Evolutionary conservation across 2,113 vertebrate species (phyloP).

Genomic region (Sinocyclocheilus anshuiensis): DNA sequence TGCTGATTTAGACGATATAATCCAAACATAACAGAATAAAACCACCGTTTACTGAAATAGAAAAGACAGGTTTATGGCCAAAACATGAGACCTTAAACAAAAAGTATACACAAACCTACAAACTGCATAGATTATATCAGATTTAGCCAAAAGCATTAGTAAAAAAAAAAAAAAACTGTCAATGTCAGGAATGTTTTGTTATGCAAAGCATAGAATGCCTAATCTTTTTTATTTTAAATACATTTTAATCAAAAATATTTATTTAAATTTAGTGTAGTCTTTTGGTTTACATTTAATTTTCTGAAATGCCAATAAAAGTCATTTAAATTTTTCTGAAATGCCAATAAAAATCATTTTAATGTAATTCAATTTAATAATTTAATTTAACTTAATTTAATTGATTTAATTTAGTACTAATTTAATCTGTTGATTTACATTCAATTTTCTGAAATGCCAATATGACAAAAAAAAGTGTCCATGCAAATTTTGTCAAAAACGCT

Average conservation of each 20-base stretch:
- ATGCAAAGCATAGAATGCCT: background rate
- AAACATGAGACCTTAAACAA: background rate
- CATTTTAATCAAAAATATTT: background rate
- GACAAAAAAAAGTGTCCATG: background rate
- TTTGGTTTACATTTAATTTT: background rate
- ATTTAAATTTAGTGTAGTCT: no score
- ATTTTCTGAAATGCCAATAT: background rate
- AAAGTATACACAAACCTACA: background rate
- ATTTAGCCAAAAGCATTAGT: background rate
- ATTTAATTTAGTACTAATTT: background rate
- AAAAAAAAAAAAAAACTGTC: no score
- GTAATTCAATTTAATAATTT: background rate
- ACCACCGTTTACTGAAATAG: background rate
- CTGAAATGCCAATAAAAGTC: background rate
- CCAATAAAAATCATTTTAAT: background rate
- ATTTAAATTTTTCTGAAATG: no score
- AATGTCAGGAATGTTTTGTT: background rate
- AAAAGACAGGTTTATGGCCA: background rate
- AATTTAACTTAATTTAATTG: background rate
- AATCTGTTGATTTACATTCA: background rate
- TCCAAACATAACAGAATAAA: background rate
- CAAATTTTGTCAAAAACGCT: background rate
- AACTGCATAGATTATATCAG: background rate
- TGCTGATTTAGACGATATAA: background rate
- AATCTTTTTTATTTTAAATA: background rate